Base-by-base conservation (phyloP, 2,113 vertebrate species). In the Rhinichthys klamathensis region DNA sequence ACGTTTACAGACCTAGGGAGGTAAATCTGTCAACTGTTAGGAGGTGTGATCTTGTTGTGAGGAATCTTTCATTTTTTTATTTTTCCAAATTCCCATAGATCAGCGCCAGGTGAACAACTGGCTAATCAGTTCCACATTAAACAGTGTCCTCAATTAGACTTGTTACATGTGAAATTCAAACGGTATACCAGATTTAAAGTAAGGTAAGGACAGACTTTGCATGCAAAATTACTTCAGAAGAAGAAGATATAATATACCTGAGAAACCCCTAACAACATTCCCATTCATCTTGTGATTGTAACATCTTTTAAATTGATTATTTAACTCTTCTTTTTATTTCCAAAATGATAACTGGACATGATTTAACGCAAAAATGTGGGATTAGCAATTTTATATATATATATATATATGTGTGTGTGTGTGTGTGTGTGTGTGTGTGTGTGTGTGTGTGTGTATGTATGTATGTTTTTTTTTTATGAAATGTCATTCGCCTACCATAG, bases 1-100 rank as follows among this genome's bases (percentile, higher is more conserved):
- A 56, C 25, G 6, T 25, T 38, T 54, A n/a, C 46, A 41, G 51
- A 80, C 76, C 56, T 41, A 25, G 80, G 46, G 32, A 72, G 44
- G 27, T 83, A 83, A 83, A 83, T 83, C 80, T 81, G 63, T 69
- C 63, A 69, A 18, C 80, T 67, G 61, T 80, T 80, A 81, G 61
- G 27, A 81, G 61, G 80, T 54, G 80, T 80, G 78, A 80, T 63
- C 11, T 44, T 63, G 41, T 46, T 80, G 58, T 65, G 44, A 81
- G 11, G 44, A 69, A 32, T 72, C 21, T 73, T 83, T 38, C 7
- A 41, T 13, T 82, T 58, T 83, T 70, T 81, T 30, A 8, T 81
- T 38, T 82, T 69, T 67, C 30, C 23, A 58, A 6, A 72, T 72
- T 72, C 51, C 18, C 38, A 44, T 63, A 44, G 35, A 80, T 25